Base-by-base conservation (phyloP, 1,140 invertebrate species). In the Belonocnema kinseyi region DNA sequence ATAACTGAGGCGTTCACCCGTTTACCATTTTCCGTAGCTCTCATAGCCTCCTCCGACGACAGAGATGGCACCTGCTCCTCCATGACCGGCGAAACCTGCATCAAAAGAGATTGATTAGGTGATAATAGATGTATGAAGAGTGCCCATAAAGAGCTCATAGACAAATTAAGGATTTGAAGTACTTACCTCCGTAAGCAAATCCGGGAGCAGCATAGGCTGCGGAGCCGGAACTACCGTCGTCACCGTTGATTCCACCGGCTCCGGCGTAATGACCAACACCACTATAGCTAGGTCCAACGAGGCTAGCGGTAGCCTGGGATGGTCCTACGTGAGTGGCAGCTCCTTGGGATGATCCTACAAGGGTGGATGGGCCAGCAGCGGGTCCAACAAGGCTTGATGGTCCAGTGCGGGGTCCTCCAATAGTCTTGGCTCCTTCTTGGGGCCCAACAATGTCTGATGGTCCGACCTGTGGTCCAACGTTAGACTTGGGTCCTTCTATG, bases 231-330 rank as follows among this genome's bases (percentile, higher is more conserved):
- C 26, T 33, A 33, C 26, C 26, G 4, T 33, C 26, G 26, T 33
- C 26, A 33, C 26, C 26, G 26, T 91, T 91, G 88, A 91, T 88
- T 83, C 88, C 89, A 86, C 90, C 90, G 80, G 88, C 82, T 79
- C 90, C 90, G 77, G 90, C 90, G 75, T 87, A 90, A 88, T 90
- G 88, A 74, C 88, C 87, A 78, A 91, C 90, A 75, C 88, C 89
- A 80, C 90, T 90, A 77, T 88, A 87, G 87, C 88, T 90, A 74
- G 90, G 90, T 90, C 90, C 90, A 46, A 91, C 89, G 74, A 91
- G 88, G 88, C 88, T 90, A 52, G 91, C 88, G 26, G 89, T 33
- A 33, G 26, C 26, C 26, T 33, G 26, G 26, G 26, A 33, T 33
- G 26, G 26, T 33, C 26, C 26, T 33, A 33, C 26, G 5, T 33